phyloP scores from a whole-genome alignment of 2,888 invertebrate species.

The Eupithecia centaureata region DNA sequence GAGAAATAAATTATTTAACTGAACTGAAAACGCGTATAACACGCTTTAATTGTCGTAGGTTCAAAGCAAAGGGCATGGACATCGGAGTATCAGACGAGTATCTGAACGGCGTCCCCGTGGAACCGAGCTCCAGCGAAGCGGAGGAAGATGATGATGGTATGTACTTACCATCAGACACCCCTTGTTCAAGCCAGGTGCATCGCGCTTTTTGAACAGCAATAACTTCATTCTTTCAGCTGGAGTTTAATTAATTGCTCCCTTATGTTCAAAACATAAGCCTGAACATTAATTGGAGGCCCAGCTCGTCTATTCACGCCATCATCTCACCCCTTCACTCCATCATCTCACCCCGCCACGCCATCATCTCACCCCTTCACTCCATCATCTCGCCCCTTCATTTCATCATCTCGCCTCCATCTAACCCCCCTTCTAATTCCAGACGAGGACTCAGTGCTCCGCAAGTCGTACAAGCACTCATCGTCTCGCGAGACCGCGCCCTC shows the following conservation, averaged over 20 bases:
- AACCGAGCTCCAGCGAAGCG: slow-evolving; percentile 87
- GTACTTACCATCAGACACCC: background rate
- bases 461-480: slow-evolving; percentile 72
- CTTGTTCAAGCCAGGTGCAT: no score
- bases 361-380: background rate
- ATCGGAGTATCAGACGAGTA: slow-evolving; percentile 90
- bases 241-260: no score
- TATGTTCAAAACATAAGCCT: no score
- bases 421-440: slow-evolving; percentile 52
- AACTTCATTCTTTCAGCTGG: no score
- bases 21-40: background rate
- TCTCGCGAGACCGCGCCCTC: slow-evolving; percentile 90
- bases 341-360: background rate
- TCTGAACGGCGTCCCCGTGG: slow-evolving; percentile 89
- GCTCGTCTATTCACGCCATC: no score
- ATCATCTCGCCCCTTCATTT: background rate
- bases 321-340: background rate
- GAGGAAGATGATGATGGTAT: slow-evolving; percentile 82
- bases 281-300: no score
- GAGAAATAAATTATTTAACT: no score
- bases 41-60: slow-evolving; percentile 73
- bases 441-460: slow-evolving; percentile 85
- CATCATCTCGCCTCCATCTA: background rate
- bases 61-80: slow-evolving; percentile 93
- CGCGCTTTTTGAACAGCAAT: no score